Conservation (phyloP, 2,797 vertebrate genomes). For the Propithecus perrieri region DNA sequence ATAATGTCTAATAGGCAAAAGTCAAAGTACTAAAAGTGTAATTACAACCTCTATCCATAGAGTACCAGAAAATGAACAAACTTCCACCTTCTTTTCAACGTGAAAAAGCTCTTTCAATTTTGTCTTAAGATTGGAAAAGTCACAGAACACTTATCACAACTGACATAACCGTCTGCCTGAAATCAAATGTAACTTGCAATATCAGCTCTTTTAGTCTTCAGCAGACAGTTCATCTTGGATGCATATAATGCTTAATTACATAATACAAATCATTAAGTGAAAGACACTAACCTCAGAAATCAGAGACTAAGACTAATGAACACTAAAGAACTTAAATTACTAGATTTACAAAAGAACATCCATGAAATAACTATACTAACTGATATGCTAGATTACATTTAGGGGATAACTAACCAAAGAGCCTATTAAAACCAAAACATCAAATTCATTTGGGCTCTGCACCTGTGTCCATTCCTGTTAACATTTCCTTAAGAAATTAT, state of each 20-base stretch:
- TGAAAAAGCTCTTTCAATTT: conserved; percentile 51
- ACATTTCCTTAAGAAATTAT: neutral
- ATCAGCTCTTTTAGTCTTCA: conserved; percentile 11
- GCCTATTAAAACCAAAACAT: conserved; percentile 23
- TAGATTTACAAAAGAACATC: conserved; percentile 57
- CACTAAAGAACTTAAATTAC: conserved; percentile 1
- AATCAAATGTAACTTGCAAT: conserved; percentile 40
- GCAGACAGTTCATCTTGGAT: conserved; percentile 5
- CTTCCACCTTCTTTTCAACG: neutral
- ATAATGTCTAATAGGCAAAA: conserved; percentile 78
- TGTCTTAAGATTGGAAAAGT: conserved; percentile 73
- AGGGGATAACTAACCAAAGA: neutral
- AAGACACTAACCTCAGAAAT: conserved; percentile 56
- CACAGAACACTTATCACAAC: conserved; percentile 49
- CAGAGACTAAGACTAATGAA: conserved; percentile 51
- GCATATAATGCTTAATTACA: conserved; percentile 30
- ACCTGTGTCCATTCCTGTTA: neutral
- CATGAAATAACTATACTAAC: conserved; percentile 35
- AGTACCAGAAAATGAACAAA: conserved; percentile 61
- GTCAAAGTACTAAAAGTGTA: conserved; percentile 72
- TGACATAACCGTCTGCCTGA: conserved; percentile 37
- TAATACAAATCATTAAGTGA: conserved; percentile 17
- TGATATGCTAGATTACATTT: neutral
- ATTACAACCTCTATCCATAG: conserved; percentile 68
- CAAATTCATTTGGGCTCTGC: neutral